Evolutionary conservation across 92 coral and sea anemone species (phyloP).

Genomic region (Bergia sp.): DNA sequence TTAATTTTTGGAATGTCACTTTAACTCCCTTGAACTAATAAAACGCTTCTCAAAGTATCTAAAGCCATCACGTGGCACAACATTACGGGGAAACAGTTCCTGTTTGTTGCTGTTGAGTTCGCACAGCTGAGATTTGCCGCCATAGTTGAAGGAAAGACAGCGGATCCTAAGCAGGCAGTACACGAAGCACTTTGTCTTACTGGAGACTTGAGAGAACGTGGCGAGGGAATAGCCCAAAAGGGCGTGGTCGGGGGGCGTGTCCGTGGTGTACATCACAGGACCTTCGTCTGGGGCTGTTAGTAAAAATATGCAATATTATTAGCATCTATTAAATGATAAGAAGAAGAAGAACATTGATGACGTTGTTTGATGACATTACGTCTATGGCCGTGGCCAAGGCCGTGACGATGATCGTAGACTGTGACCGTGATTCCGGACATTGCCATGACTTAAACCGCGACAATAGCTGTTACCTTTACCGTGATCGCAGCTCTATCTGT

Average conservation of each 20-base stretch:
- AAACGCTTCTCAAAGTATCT: constrained; percentile 21
- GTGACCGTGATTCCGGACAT: not conserved
- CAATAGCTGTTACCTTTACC: not conserved
- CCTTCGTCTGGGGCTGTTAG: not conserved
- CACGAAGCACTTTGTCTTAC: constrained; percentile 28
- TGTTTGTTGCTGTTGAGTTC: constrained; percentile 5
- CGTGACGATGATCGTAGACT: not conserved
- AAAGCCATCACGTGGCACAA: constrained; percentile 19
- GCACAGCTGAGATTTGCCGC: constrained; percentile 8
- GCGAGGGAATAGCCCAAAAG: not conserved
- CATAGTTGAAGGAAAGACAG: constrained; percentile 27
- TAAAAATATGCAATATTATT: not conserved
- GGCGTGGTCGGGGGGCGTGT: constrained; percentile 24
- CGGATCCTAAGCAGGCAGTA: constrained; percentile 8
- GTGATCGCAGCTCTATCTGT: not conserved
- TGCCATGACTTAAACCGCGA: not conserved
- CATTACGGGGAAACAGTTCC: not conserved
- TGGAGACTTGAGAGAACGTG: constrained; percentile 1
- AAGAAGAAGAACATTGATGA: not conserved
- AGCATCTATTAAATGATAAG: not conserved
- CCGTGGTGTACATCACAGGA: constrained; percentile 13
- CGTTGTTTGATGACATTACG: not conserved
- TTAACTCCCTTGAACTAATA: not conserved
- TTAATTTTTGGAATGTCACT: not conserved
- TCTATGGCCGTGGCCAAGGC: not conserved